phyloP scores from a whole-genome alignment of 2,797 vertebrate genomes.

The Synaphobranchus kaupii region DNA sequence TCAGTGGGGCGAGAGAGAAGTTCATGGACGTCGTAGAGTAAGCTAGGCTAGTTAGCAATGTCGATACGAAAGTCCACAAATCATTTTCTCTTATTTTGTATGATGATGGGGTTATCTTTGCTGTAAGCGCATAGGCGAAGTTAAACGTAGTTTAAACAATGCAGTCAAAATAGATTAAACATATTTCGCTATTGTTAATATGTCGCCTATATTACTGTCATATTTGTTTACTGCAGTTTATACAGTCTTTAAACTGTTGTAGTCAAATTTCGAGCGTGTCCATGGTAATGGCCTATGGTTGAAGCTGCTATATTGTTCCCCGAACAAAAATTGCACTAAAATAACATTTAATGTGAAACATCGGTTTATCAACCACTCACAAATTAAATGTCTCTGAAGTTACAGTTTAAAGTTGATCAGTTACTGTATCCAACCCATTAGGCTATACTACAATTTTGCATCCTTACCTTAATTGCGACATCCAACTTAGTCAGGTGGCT shows the following conservation, averaged over 20 bases:
- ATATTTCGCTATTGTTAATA: conserved; percentile 6
- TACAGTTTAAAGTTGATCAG: conserved; percentile 18
- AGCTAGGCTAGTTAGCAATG: not conserved
- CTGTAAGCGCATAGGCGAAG: not conserved
- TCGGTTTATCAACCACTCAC: not conserved
- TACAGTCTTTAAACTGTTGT: conserved; percentile 5
- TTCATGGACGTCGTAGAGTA: conserved; percentile 2
- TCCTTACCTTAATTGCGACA: conserved; percentile 81
- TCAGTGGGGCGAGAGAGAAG: not conserved
- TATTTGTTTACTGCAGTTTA: conserved; percentile 7
- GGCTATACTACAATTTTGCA: conserved; percentile 23
- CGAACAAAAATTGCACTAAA: conserved; percentile 20
- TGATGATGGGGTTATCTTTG: not conserved
- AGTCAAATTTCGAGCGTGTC: conserved; percentile 5
- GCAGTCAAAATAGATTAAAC: not conserved
- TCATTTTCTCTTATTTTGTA: not conserved
- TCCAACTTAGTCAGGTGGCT: conserved; percentile 77
- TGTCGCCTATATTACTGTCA: not conserved
- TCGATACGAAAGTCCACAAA: not conserved
- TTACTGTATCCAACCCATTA: not conserved
- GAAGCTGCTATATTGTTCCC: not conserved
- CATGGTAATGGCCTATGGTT: not conserved
- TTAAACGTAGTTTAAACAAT: conserved; percentile 1
- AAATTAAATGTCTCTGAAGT: not conserved
- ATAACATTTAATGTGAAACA: not conserved